phyloP scores from a whole-genome alignment of 2,888 invertebrate species.

The Aquatica leii region DNA sequence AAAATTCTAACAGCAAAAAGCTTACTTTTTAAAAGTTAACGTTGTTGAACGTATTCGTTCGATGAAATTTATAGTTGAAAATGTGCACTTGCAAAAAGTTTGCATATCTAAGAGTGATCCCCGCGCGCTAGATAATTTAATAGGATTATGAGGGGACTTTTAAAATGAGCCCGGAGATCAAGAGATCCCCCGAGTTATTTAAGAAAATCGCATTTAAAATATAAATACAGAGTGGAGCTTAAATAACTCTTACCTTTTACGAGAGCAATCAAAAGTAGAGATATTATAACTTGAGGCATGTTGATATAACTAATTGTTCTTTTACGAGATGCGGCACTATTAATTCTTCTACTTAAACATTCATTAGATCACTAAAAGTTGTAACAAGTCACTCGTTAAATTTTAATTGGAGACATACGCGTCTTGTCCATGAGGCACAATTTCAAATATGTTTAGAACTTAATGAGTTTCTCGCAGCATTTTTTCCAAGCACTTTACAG shows the following conservation, averaged over 20 bases:
- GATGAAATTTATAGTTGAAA: no score
- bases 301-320: background rate
- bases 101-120: background rate
- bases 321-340: background rate
- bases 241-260: constrained; percentile 25
- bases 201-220: constrained; percentile 12
- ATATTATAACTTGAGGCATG: constrained; percentile 15
- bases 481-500: background rate
- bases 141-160: background rate
- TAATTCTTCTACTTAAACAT: no score
- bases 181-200: background rate
- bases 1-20: no score
- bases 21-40: no score
- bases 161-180: background rate
- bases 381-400: constrained; percentile 27
- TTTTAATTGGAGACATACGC: constrained; percentile 25
- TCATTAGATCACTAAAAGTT: constrained; percentile 26
- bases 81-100: no score
- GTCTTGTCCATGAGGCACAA: constrained; percentile 22
- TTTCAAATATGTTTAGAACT: constrained; percentile 22
- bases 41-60: no score
- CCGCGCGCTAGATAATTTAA: background rate
- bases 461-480: constrained; percentile 2
- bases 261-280: constrained; percentile 12
- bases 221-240: constrained; percentile 2